Evolutionary conservation across 1,140 invertebrate genomes (phyloP).

Genomic region (Pachypeltis micranthus): DNA sequence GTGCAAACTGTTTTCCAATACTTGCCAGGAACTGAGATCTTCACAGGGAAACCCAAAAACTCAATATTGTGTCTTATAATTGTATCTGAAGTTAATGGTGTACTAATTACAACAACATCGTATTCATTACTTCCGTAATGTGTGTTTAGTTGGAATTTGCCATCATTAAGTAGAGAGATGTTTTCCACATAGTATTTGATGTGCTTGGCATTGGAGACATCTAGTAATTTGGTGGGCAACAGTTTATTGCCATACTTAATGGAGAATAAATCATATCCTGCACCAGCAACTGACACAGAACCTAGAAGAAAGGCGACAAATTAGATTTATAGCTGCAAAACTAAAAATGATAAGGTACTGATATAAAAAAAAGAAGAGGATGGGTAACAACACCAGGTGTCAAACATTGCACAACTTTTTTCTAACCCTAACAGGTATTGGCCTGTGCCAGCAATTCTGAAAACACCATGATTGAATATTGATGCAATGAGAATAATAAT

Average conservation of each 20-base stretch:
- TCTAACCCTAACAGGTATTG: too few species aligned
- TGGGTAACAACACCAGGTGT: too few species aligned
- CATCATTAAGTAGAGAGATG: not conserved
- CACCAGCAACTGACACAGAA: constrained; percentile 44
- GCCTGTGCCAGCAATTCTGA: too few species aligned
- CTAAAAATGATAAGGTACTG: too few species aligned
- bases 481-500: too few species aligned
- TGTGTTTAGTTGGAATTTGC: not conserved
- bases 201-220: constrained; percentile 34
- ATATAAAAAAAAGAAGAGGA: too few species aligned
- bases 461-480: too few species aligned
- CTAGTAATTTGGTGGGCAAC: constrained; percentile 38
- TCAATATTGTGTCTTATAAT: constrained; percentile 30
- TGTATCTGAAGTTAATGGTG: not conserved
- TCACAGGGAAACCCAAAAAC: constrained; percentile 33
- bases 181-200: not conserved
- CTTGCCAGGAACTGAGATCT: constrained; percentile 28
- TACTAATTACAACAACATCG: not conserved
- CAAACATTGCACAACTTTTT: too few species aligned
- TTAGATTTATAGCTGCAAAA: too few species aligned
- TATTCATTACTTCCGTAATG: not conserved
- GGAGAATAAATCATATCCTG: constrained; percentile 42
- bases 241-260: constrained; percentile 50
- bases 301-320: too few species aligned
- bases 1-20: constrained; percentile 48